phyloP scores from a whole-genome alignment of 2,113 vertebrate species.

The Sus scrofa region DNA sequence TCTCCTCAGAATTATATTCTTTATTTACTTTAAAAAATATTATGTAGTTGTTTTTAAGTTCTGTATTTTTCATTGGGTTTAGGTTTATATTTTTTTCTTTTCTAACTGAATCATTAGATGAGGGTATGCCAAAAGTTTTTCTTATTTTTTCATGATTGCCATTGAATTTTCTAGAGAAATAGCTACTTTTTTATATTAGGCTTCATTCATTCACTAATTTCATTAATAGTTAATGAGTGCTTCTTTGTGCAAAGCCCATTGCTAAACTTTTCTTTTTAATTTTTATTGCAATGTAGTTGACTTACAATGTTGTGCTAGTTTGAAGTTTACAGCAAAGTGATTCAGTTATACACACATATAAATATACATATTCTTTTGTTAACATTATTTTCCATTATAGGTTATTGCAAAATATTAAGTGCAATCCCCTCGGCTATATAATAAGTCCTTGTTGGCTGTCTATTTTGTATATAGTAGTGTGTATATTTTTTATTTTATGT shows the following conservation, averaged over 20 bases:
- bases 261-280: background rate
- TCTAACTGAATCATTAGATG: background rate
- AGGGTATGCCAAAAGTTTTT: background rate
- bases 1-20: background rate
- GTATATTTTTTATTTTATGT: too few relatives aligned
- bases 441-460: too few relatives aligned
- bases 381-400: too few relatives aligned
- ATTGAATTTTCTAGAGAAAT: background rate
- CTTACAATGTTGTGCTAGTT: too few relatives aligned
- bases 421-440: too few relatives aligned
- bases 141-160: background rate
- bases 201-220: background rate
- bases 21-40: background rate
- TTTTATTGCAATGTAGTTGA: too few relatives aligned
- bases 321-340: too few relatives aligned
- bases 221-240: background rate
- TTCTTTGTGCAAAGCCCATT: background rate
- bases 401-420: too few relatives aligned
- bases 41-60: background rate
- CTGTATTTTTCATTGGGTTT: background rate
- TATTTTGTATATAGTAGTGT: too few relatives aligned
- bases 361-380: too few relatives aligned
- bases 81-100: background rate
- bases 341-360: too few relatives aligned
- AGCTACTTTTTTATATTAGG: background rate